Conservation (phyloP, 2,888 invertebrate genomes). For the Drosophila subsilvestris region DNA sequence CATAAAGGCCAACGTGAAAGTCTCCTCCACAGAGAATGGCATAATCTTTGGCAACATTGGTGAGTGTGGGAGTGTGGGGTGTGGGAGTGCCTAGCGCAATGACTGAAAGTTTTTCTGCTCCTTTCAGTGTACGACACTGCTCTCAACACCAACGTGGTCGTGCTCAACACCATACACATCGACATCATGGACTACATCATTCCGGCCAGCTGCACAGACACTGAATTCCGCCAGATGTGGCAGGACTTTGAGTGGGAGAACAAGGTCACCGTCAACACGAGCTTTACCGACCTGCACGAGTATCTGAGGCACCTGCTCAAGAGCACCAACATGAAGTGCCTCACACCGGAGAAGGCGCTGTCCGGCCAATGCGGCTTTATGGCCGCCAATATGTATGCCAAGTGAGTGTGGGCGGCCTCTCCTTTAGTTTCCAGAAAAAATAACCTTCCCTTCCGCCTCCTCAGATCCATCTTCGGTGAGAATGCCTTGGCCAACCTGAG, state of each 20-base stretch:
- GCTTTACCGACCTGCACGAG: constrained; percentile 95
- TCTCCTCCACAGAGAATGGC: constrained; percentile 99
- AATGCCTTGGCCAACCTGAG: constrained; percentile 99
- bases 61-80: constrained; percentile 78
- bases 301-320: constrained; percentile 96
- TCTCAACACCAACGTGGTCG: constrained; percentile 92
- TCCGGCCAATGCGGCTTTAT: constrained; percentile 99
- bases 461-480: constrained; percentile 97
- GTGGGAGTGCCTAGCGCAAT: background rate
- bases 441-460: too few species aligned
- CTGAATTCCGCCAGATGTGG: constrained; percentile 99
- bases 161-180: constrained; percentile 99
- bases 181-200: constrained; percentile 99
- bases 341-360: constrained; percentile 98
- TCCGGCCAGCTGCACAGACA: constrained; percentile 96
- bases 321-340: constrained; percentile 99
- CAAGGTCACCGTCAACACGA: constrained; percentile 97
- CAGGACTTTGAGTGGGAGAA: constrained; percentile 99
- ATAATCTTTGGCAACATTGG: constrained; percentile 99
- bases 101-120: background rate
- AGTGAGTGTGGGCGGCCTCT: constrained; percentile 65
- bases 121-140: constrained; percentile 96
- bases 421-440: background rate
- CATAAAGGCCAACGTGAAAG: constrained; percentile 99
- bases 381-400: constrained; percentile 99